A percentile compares a stretch with the other conserved stretches of the same genome.
phyloP scores from a whole-genome alignment of 2,888 invertebrate species.

The Platypus cylindrus region DNA sequence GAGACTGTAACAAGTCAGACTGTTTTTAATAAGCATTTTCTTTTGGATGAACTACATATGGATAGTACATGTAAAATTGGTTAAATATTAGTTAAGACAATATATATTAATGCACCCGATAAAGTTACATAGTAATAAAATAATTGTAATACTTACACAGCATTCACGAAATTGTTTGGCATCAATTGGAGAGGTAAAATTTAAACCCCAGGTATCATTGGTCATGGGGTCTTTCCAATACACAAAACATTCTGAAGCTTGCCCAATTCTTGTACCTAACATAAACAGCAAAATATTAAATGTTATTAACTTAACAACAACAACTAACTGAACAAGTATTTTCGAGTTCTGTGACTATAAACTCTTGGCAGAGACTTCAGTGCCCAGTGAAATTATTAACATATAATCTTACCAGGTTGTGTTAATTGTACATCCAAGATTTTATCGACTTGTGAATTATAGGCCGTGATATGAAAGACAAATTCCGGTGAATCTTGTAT shows the following conservation, averaged over 20 bases:
- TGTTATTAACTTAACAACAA: too few species aligned
- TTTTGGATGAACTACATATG: slow-evolving; percentile 4
- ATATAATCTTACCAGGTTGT: slow-evolving; percentile 70
- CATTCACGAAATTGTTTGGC: slow-evolving; percentile 94
- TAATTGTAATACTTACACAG: slow-evolving; percentile 76
- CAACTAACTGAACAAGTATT: background rate
- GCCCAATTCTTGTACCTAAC: slow-evolving; percentile 88
- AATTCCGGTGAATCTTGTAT: slow-evolving; percentile 94
- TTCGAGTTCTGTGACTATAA: background rate
- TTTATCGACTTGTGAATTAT: slow-evolving; percentile 98
- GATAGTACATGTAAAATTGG: too few species aligned
- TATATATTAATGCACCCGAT: too few species aligned
- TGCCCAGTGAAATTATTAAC: background rate
- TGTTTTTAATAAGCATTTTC: slow-evolving; percentile 35
- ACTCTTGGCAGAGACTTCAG: background rate
- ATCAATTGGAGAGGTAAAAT: slow-evolving; percentile 94
- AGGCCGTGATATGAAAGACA: slow-evolving; percentile 96
- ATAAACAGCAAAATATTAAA: too few species aligned
- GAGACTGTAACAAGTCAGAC: slow-evolving; percentile 75
- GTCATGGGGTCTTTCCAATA: slow-evolving; percentile 98
- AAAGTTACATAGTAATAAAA: too few species aligned
- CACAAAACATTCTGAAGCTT: slow-evolving; percentile 96
- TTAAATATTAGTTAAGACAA: too few species aligned
- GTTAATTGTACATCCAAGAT: slow-evolving; percentile 93
- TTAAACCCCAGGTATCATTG: slow-evolving; percentile 95